Percentiles rank a stretch among this genome's conserved stretches.
Conservation (phyloP, 2,113 vertebrate species). For the Cyanoramphus novaezelandiae region DNA sequence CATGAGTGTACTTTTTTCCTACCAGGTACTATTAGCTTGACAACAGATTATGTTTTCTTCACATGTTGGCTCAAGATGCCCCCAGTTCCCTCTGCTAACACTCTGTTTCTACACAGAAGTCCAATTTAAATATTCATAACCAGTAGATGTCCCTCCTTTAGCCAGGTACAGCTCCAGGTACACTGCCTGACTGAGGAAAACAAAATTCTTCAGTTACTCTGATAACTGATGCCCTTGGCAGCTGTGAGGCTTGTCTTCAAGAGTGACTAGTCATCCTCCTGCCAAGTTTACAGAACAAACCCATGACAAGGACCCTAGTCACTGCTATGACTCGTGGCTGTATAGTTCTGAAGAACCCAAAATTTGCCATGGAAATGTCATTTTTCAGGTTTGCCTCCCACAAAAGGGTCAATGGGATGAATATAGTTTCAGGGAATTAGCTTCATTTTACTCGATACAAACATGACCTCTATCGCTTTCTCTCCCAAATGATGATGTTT, state of each 20-base stretch:
- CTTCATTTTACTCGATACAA: not conserved
- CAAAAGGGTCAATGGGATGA: not conserved
- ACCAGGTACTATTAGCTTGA: not conserved
- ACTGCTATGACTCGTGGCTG: not conserved
- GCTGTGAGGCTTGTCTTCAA: not conserved
- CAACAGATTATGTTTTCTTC: not conserved
- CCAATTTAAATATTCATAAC: not conserved
- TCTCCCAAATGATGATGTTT: not conserved
- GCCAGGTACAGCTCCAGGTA: not conserved
- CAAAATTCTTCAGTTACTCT: not conserved
- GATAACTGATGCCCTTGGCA: not conserved
- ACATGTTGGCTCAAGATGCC: not conserved
- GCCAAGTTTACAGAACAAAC: not conserved
- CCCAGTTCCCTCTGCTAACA: not conserved
- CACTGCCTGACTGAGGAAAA: not conserved
- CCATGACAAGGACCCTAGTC: fast-evolving
- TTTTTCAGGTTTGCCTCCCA: not conserved
- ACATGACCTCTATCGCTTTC: fast-evolving
- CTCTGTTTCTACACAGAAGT: not conserved
- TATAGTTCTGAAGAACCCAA: not conserved
- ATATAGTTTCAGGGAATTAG: not conserved
- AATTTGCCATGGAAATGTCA: not conserved
- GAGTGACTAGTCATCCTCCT: not conserved
- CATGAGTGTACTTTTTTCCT: not conserved
- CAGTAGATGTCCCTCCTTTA: not conserved